These are phyloP conservation scores for Dolichallabes microphthalmus DNA, from an alignment of 2,113 vertebrate genomes.

Conservation along the genomic window DNA sequence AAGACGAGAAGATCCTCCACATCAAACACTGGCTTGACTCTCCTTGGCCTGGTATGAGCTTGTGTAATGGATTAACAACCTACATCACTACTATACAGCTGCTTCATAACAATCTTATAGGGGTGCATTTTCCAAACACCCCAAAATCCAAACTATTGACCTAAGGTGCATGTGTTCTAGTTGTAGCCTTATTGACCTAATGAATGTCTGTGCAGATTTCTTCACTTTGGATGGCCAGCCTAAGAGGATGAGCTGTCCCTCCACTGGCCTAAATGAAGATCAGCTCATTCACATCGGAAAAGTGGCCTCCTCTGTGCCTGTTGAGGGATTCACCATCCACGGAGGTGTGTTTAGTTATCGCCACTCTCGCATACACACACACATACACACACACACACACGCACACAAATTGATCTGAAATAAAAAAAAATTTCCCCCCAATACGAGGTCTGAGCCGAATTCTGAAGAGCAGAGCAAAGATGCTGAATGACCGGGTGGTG, in stretches of 20 bases:
- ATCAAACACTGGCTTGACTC: slow-evolving; percentile 99
- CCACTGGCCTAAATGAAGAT: slow-evolving; percentile 87
- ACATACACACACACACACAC: too few species aligned
- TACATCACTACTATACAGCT: background rate
- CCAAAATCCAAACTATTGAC: background rate
- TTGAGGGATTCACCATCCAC: slow-evolving; percentile 96
- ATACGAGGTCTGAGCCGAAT: slow-evolving; percentile 86
- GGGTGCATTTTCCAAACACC: background rate
- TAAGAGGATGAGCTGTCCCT: slow-evolving; percentile 90
- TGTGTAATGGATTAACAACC: background rate
- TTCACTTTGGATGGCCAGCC: slow-evolving; percentile 96
- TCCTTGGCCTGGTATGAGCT: slow-evolving; percentile 89
- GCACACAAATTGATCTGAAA: too few species aligned
- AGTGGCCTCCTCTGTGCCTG: slow-evolving; percentile 90
- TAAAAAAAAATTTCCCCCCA: too few species aligned
- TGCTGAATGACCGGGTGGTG: slow-evolving; percentile 85
- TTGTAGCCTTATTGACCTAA: background rate
- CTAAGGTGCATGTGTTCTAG: background rate
- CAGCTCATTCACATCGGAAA: slow-evolving; percentile 83
- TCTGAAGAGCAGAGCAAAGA: slow-evolving; percentile 84
- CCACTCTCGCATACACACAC: background rate
- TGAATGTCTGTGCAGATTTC: slow-evolving; percentile 75
- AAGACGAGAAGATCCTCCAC: slow-evolving; percentile 96
- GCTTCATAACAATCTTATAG: background rate
- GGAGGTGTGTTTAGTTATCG: slow-evolving; percentile 74